Base-by-base conservation (phyloP, 2,888 invertebrate species). In the Melanostoma mellinum region DNA sequence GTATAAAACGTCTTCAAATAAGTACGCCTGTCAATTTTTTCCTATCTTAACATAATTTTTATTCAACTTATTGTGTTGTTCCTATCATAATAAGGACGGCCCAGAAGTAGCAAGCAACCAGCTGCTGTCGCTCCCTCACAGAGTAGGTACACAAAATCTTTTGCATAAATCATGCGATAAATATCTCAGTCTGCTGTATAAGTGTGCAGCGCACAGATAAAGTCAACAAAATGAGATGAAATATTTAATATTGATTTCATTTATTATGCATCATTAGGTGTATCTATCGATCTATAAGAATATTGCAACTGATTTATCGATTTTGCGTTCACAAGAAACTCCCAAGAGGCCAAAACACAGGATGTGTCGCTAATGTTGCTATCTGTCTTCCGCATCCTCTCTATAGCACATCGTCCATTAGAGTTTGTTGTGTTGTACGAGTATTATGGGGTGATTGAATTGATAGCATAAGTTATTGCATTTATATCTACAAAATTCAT, bases 221-320 rank as follows among this genome's bases (percentile, higher is more conserved):
- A 53, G 61, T 33, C 53, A 68, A 69, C 74, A 61, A 63, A 81
- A 63, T 68, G 46, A 77, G 72, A 82, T 82, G 81, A 82, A 77
- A 82, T 82, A 77, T 82, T 82, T 82, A 82, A 73, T 73, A 82
- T 77, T 82, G 77, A 82, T 82, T 82, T 63, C 72, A 77, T 77
- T 82, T 77, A 73, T 72, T 72, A 81, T 81, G 81, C 81, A 77
- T 81, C 81, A 77, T 81, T 81, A 81, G 77, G 61, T 77, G 61
- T 72, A 67, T 72, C 81, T 77, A 73, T 73, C 77, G 72, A 82
- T 81, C 76, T 76, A 55, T 60, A 72, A 53, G 53, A 67, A 53
- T 67, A 58, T 53, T 61, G 52, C 42, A 46, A 60, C 48, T 68
- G 77, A 81, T 76, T 76, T 76, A 71, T 81, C 58, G 80, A 58